Evolutionary conservation across 2,797 vertebrate species (phyloP), one percentile per base, ranked within the genome.

Genomic region (Telmatherina bonti): DNA sequence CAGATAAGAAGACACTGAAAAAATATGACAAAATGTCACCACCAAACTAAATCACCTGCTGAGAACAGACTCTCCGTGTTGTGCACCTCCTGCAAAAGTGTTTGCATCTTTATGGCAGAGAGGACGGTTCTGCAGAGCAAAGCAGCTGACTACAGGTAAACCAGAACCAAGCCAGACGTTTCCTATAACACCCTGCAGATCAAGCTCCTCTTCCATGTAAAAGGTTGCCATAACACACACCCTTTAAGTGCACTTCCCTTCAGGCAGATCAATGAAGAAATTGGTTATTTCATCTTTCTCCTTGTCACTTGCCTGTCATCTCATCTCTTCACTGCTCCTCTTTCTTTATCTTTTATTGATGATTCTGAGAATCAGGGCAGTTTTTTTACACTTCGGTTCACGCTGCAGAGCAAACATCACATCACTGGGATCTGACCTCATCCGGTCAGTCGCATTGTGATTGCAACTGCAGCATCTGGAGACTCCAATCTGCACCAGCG

Each of bases 271-370:
- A 70, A 81, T 86, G 65, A 78, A 81, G 47, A 79, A 89, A 73
- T 55, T 45, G 68, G 29, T 45, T 15, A 62, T 71, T 83, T 87
- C 53, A 85, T 88, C 69, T 76, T 81, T 78, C 72, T 82, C 78
- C 76, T 70, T 75, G 70, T 80, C 58, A 64, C 70, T 41, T 62
- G 58, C 55, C 81, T 51, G 1, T 57, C 60, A 45, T 70, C 55
- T 78, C 68, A 74, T 80, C 69, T 55, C 74, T 29, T 4, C 16
- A 3, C 62, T 70, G 62, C 70, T 69, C 55, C 51, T 47, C 74
- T 29, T 4, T 18, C 2, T 72, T 85, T 72, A 87, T 89, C 69
- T 92, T 90, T 91, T 88, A 93, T 90, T 90, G 80, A 92, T 82
- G 83, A 64, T 47, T 53, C 63, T 69, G 61, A 0, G 16, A 53